A percentile compares a stretch with the other conserved stretches of the same genome.
phyloP scores from a whole-genome alignment of 1,140 invertebrate genomes.

The Epicauta chinensis region DNA sequence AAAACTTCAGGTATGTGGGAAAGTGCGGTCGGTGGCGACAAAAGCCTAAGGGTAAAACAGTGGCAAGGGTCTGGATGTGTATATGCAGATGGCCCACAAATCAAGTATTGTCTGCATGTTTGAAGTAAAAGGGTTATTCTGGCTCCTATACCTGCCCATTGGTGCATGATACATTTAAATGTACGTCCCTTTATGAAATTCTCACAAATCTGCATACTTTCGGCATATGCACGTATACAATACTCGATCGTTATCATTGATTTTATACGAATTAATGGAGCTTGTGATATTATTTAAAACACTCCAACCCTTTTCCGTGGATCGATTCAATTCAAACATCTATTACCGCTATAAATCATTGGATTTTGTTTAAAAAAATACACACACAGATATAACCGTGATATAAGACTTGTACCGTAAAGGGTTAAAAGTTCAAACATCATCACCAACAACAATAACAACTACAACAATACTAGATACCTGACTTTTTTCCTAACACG shows the following conservation, averaged over 20 bases:
- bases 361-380: too few species aligned
- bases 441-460: too few species aligned
- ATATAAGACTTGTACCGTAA: too few species aligned
- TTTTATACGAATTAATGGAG: constrained; percentile 39
- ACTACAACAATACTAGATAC: too few species aligned
- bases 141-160: constrained; percentile 34
- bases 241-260: constrained; percentile 26
- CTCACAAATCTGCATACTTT: constrained; percentile 27
- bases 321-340: too few species aligned
- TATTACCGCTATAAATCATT: too few species aligned
- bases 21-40: not conserved
- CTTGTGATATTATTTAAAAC: constrained; percentile 41
- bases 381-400: too few species aligned
- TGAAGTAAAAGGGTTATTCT: constrained; percentile 23
- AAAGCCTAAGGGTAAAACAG: not conserved
- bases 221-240: constrained; percentile 2
- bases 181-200: constrained; percentile 26
- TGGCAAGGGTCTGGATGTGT: constrained; percentile 5
- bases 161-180: constrained; percentile 32
- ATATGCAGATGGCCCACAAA: constrained; percentile 38
- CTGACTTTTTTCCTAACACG: too few species aligned
- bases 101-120: constrained; percentile 32
- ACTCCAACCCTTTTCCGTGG: not conserved
- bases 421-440: too few species aligned
- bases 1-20: too few species aligned